phyloP scores from a whole-genome alignment of 2,888 invertebrate genomes.

The Cetonia aurata region DNA sequence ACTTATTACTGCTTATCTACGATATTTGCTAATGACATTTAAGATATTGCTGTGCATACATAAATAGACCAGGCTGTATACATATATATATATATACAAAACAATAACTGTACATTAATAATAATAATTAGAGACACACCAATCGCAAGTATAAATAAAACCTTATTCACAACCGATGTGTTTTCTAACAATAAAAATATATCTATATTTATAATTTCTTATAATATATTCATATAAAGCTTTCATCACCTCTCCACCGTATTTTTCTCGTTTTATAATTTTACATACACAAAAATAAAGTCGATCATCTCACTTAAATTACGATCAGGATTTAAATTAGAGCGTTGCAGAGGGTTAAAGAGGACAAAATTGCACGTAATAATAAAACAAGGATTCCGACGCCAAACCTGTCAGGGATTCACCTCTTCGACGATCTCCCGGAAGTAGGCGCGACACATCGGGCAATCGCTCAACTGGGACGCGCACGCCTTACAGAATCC shows the following conservation, averaged over 20 bases:
- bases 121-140: neutral
- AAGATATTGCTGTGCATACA: too few relatives aligned
- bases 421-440: constrained; percentile 67
- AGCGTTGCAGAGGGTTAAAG: neutral
- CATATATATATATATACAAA: neutral
- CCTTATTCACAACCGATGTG: too few relatives aligned
- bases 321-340: constrained; percentile 16
- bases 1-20: too few relatives aligned
- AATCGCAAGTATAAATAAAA: too few relatives aligned
- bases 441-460: constrained; percentile 85
- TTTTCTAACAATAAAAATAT: neutral
- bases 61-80: too few relatives aligned
- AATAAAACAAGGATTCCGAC: neutral
- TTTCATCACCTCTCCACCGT: constrained; percentile 4
- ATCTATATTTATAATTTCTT: constrained; percentile 36
- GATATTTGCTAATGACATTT: too few relatives aligned
- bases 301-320: neutral
- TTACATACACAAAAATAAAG: constrained; percentile 3
- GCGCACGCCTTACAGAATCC: constrained; percentile 89
- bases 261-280: neutral
- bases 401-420: constrained; percentile 63
- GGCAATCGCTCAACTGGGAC: constrained; percentile 84
- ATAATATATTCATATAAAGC: constrained; percentile 33
- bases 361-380: too few relatives aligned
- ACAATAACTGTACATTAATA: constrained; percentile 44